These are phyloP conservation scores for Mungos mungo DNA, from an alignment of 2,113 vertebrate species.

Conservation along the genomic window DNA sequence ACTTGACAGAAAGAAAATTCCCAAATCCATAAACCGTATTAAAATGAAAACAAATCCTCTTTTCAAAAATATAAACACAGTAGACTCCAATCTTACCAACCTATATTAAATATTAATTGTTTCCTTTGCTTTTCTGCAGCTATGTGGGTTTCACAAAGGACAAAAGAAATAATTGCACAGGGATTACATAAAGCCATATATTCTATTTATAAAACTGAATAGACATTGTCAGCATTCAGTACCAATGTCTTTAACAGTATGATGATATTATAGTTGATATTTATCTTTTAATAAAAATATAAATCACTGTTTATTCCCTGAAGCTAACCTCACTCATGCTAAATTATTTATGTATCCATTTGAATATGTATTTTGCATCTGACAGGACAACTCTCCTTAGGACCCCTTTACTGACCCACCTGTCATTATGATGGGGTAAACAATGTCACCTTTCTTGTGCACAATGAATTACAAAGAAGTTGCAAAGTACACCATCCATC, in stretches of 20 bases:
- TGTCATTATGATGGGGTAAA: slow-evolving; percentile 82
- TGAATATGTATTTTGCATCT: slow-evolving; percentile 77
- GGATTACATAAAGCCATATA: not conserved
- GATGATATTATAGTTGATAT: slow-evolving; percentile 57
- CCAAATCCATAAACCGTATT: not conserved
- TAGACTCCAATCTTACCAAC: not conserved
- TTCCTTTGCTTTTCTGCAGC: not conserved
- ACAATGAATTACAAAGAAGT: slow-evolving; percentile 84
- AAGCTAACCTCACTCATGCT: slow-evolving; percentile 67
- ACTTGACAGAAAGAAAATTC: not conserved
- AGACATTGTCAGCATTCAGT: not conserved
- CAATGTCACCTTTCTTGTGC: slow-evolving; percentile 84
- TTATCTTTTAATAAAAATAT: slow-evolving; percentile 76
- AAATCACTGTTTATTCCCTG: slow-evolving; percentile 39
- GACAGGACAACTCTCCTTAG: slow-evolving; percentile 76
- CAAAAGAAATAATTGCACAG: not conserved
- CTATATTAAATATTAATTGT: slow-evolving; percentile 26
- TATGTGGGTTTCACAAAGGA: not conserved
- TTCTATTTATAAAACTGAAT: slow-evolving; percentile 41
- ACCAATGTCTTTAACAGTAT: slow-evolving; percentile 66
- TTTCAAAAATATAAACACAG: not conserved
- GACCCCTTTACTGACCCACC: slow-evolving; percentile 80
- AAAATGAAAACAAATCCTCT: not conserved
- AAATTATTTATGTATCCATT: slow-evolving; percentile 81
- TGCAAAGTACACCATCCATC: slow-evolving; percentile 89